These are phyloP conservation scores for Pseudorhombus dupliciocellatus DNA, from an alignment of 2,113 vertebrate species.

Conservation along the genomic window DNA sequence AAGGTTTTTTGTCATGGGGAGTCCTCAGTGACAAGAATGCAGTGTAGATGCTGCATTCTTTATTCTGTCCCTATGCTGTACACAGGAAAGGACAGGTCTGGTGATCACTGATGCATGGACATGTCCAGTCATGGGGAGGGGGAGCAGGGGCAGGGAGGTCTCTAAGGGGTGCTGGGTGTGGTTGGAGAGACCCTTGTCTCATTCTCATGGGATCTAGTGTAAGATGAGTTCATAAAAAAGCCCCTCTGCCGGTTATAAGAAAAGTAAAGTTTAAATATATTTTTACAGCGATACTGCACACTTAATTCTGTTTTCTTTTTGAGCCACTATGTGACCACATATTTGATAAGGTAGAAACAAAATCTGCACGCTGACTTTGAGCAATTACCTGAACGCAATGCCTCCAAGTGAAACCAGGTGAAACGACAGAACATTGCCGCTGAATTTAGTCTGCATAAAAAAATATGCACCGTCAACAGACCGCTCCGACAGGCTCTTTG, in stretches of 20 bases:
- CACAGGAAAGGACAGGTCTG: background rate
- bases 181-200: conserved; percentile 37
- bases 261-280: conserved; percentile 11
- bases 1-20: background rate
- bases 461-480: background rate
- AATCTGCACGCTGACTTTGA: conserved; percentile 9
- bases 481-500: background rate
- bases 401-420: conserved; percentile 16
- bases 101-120: conserved; percentile 29
- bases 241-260: conserved; percentile 23
- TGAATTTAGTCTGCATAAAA: conserved; percentile 9
- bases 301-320: too few species aligned
- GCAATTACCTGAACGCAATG: conserved; percentile 8
- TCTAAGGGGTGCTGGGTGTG: conserved; percentile 42
- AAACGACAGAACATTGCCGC: background rate
- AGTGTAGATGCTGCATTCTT: background rate
- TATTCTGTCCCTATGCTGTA: background rate
- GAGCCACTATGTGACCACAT: background rate
- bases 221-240: conserved; percentile 16
- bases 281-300: too few species aligned
- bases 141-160: background rate
- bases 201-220: conserved; percentile 42
- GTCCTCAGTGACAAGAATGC: background rate
- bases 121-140: background rate
- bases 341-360: background rate